Conservation (phyloP, 30 jellyfish, hydroid and myxozoan genomes). For the Morbakka virulenta region DNA sequence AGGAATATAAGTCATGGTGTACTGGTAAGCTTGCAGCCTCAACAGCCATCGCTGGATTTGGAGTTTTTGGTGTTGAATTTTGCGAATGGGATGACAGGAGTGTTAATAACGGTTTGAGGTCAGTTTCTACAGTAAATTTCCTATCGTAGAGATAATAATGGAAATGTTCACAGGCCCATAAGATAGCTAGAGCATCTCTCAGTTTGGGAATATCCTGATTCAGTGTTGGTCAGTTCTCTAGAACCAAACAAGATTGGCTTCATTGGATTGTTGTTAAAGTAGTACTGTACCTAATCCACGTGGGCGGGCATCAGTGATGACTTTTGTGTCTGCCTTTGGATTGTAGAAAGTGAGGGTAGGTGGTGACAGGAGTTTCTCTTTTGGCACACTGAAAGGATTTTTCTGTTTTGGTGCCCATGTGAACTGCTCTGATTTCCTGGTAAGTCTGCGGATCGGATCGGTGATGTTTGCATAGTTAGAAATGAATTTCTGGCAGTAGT, state of each 20-base stretch:
- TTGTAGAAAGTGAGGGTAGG: neutral
- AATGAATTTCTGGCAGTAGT: neutral
- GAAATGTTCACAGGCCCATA: no score
- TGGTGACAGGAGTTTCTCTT: no score
- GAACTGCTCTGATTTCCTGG: neutral
- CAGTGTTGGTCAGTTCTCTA: neutral
- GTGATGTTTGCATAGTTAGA: neutral
- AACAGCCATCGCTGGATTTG: conserved; percentile 20
- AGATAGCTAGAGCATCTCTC: neutral
- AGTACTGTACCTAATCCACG: neutral
- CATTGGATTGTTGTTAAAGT: neutral
- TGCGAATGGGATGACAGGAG: neutral
- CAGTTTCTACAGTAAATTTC: neutral
- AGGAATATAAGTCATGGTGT: conserved; percentile 15
- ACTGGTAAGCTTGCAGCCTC: conserved; percentile 25
- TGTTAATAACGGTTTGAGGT: neutral
- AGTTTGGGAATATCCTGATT: neutral
- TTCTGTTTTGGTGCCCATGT: no score
- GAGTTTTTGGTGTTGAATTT: conserved; percentile 18
- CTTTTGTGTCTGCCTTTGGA: neutral
- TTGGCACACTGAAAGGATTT: neutral
- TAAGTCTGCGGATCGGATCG: neutral
- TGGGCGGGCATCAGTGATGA: neutral
- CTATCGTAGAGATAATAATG: no score
- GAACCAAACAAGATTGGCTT: neutral